Percentiles rank a stretch among this genome's conserved stretches.
phyloP scores from a whole-genome alignment of 53 echinoderm and acorn worm species.

The Glandiceps talaboti region DNA sequence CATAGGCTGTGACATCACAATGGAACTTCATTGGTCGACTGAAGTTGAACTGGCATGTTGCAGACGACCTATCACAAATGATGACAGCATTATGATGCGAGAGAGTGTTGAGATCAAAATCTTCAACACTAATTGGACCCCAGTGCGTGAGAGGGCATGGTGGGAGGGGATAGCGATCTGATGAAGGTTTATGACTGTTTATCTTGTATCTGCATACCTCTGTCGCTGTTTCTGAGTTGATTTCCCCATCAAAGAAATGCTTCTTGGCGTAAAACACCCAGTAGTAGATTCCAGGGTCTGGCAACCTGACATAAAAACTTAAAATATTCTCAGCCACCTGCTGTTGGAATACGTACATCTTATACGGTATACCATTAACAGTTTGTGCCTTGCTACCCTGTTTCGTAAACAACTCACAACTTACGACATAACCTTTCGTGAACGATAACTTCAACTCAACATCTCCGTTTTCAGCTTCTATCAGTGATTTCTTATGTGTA shows the following conservation, averaged over 20 bases:
- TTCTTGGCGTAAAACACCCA: slow-evolving; percentile 63
- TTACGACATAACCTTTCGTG: slow-evolving; percentile 61
- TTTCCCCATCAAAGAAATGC: slow-evolving; percentile 74
- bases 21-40: slow-evolving; percentile 28
- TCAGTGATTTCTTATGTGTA: slow-evolving; percentile 35
- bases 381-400: slow-evolving; percentile 25
- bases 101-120: slow-evolving; percentile 56
- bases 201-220: slow-evolving; percentile 71
- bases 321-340: slow-evolving; percentile 50
- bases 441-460: slow-evolving; percentile 41
- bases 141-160: slow-evolving; percentile 56
- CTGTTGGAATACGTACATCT: slow-evolving; percentile 84
- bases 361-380: slow-evolving; percentile 43
- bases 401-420: slow-evolving; percentile 42
- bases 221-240: slow-evolving; percentile 70
- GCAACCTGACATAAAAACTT: slow-evolving; percentile 83
- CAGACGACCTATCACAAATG: slow-evolving; percentile 33
- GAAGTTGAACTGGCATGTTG: slow-evolving; percentile 41
- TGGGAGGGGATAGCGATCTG: slow-evolving; percentile 44
- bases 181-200: slow-evolving; percentile 33
- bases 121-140: slow-evolving; percentile 78
- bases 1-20: slow-evolving; percentile 48
- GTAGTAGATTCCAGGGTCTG: slow-evolving; percentile 63
- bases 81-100: slow-evolving; percentile 63
- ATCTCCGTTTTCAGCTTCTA: slow-evolving; percentile 36